Base-by-base conservation (phyloP, 2,888 invertebrate species). In the Pycnomerus fuliginosus region DNA sequence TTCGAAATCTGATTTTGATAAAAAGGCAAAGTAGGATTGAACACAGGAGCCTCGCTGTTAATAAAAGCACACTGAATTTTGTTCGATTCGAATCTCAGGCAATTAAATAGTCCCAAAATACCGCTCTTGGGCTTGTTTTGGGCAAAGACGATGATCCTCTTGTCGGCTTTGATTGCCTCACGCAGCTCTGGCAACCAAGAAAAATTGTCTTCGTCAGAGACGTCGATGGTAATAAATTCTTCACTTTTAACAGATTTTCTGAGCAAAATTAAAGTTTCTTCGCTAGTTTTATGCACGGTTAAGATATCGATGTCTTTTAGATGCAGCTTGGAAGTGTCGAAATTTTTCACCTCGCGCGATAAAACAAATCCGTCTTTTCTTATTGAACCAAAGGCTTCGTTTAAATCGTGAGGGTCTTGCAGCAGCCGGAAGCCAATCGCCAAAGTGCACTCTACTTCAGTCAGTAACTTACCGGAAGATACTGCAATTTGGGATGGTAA, bases 81-180 rank as follows among this genome's bases (percentile, higher is more conserved):
- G 20, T 65, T 61, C 1, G 76, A 74, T 64, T 85, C 85, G 56
- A 76, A 76, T 42, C 78, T 68, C 8, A 87, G 64, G 66, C 85
- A 86, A 55, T 84, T 84, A 2, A 82, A 74, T 45, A 86, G 69
- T 15, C 86, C 87, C 59, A 86, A 67, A 1, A 94, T 75, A n/a
- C 98, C 98, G 64, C 80, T 89, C 4, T 82, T 73, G 2, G 77
- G 75, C 39, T 85, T 83, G 51, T 82, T 79, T 66, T 85, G 80
- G 1, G 82, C 75, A 37, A 57, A 65, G 10, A 87, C 80, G 1
- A 94, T 65, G 1, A 87, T 73, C 11, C 56, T 48, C 11, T 41
- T 20, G 5, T 20, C 8, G 8, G 5, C 25, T 4, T 4, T 10
- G 25, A 25, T 10, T 4, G 25, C 25, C 3, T 25, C 3, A 8